Evolutionary conservation across 2,113 vertebrate species (phyloP).

Genomic region (Octodon degus): DNA sequence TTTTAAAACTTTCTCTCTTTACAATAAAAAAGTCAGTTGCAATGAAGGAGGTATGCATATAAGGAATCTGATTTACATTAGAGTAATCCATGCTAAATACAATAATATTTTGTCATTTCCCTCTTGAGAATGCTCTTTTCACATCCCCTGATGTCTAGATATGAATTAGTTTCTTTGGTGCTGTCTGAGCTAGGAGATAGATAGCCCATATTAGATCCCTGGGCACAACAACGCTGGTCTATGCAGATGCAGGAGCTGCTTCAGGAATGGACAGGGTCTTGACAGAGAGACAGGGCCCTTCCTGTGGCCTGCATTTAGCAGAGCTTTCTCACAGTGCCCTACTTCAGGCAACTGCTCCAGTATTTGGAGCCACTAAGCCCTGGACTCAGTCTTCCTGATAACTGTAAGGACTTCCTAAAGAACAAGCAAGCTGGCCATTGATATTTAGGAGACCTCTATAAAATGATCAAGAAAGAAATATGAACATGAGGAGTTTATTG

Average conservation of each 20-base stretch:
- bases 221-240: background rate
- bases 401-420: conserved; percentile 5
- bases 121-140: background rate
- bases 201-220: background rate
- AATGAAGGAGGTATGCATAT: background rate
- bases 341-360: background rate
- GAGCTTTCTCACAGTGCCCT: background rate
- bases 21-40: background rate
- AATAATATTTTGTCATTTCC: background rate
- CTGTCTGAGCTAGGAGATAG: background rate
- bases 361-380: background rate
- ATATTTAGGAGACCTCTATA: conserved; percentile 53
- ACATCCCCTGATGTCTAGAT: background rate
- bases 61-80: background rate
- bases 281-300: background rate
- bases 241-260: background rate
- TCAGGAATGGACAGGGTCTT: background rate
- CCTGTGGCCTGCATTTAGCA: background rate
- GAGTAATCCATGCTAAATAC: background rate
- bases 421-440: background rate
- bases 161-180: background rate
- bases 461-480: conserved; percentile 55
- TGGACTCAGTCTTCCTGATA: background rate
- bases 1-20: too few relatives aligned
- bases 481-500: conserved; percentile 53